Conservation (phyloP, 2,113 vertebrate genomes). For the Pygoscelis antarcticus region DNA sequence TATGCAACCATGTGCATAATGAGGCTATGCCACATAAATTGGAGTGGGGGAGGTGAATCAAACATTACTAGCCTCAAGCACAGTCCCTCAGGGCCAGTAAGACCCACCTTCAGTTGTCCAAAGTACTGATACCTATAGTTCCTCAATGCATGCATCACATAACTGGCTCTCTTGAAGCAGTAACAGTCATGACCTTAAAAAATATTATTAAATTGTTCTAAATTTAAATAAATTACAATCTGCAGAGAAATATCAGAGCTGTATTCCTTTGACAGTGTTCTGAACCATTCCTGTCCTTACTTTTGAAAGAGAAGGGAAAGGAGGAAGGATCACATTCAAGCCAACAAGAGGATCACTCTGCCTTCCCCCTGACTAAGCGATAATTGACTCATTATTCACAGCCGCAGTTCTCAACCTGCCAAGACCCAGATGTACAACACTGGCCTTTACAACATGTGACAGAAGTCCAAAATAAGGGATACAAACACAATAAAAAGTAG, state of each 20-base stretch:
- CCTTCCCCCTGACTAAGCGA: conserved; percentile 31
- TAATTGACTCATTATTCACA: conserved; percentile 74
- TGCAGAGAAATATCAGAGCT: conserved; percentile 3
- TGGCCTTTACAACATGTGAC: background rate
- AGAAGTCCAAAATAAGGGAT: conserved; percentile 27
- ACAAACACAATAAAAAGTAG: background rate
- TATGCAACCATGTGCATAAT: background rate
- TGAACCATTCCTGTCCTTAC: conserved; percentile 36
- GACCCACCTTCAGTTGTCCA: background rate
- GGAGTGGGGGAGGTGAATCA: background rate
- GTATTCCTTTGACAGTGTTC: conserved; percentile 29
- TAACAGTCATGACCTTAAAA: conserved; percentile 17
- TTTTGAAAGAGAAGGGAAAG: conserved; percentile 39
- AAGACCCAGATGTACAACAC: conserved; percentile 21
- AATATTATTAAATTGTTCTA: conserved; percentile 44
- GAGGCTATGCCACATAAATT: background rate
- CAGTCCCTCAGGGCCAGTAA: background rate
- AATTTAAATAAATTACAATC: conserved; percentile 41
- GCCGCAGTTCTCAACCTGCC: conserved; percentile 56
- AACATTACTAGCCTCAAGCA: background rate
- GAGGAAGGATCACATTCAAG: conserved; percentile 17
- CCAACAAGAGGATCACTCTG: conserved; percentile 32
- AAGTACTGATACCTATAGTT: background rate
- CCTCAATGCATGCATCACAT: background rate
- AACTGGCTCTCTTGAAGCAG: conserved; percentile 6